Base-by-base conservation (phyloP, 2,113 vertebrate species). In the Potamarius usumacintae region DNA sequence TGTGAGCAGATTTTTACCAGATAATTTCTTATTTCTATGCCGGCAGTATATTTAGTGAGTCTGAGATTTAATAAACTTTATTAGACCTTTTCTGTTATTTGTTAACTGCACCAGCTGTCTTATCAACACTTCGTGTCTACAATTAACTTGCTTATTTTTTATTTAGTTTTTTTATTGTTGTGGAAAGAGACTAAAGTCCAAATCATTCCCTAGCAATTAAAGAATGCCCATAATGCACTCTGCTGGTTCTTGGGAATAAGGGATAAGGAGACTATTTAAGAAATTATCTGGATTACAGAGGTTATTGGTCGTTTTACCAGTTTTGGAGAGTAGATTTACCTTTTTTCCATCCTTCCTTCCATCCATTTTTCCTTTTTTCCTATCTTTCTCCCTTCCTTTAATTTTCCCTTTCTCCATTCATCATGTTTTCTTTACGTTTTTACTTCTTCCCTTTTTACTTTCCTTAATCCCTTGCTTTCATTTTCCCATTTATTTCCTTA, bases 161-260 rank as follows among this genome's bases (percentile, higher is more conserved):
- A 3, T 50, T 77, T 77, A 52, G 22, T 5, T 48, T 34, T 20
- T 15, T 48, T 18, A 10, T 42, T 8, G 3, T 74, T 74, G 71
- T 34, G 15, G 34, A 74, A 72, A 17, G 69, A 42, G 30, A 20
- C 20, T 72, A 72, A 72, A 5, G 3, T 50, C 42, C 42, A 50
- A 25, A 25, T 76, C 4, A 76, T 20, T 20, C 7, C 17, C 69
- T 20, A 20, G 34, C 34, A 48, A 72, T 11, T 34, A 17, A 15
- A 72, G 20, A 76, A 50, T 76, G 52, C 72, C 42, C 72, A 76
- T 6, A 76, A 76, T 50, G 72, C 72, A 76, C 42, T 71, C 69
- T 12, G 72, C 20, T 52, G 18, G 5, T 76, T 76, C 18, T 20
- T 50, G 9, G 9, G 8, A 50, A 52, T 50, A 25, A 50, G 50